Percentiles rank a stretch among this genome's conserved stretches.
Conservation (phyloP, 2,113 vertebrate genomes). For the Gobio gobio region DNA sequence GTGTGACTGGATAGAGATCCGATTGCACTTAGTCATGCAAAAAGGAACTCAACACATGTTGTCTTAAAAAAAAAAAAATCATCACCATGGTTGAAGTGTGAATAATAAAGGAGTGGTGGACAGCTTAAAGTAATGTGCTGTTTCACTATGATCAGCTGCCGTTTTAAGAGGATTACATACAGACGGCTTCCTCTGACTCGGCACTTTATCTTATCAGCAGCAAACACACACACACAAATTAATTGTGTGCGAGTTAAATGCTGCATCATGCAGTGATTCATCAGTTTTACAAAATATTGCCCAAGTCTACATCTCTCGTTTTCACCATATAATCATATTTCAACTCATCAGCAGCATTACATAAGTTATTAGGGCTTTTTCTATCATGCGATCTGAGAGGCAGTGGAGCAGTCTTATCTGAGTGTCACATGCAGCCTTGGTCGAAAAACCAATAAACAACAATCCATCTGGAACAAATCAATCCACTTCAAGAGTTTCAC, state of each 20-base stretch:
- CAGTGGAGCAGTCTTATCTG: neutral
- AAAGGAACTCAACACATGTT: neutral
- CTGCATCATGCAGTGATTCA: constrained; percentile 48
- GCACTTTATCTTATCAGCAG: constrained; percentile 28
- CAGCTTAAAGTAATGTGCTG: neutral
- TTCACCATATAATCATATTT: constrained; percentile 39
- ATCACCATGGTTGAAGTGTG: neutral
- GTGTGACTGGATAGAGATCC: neutral
- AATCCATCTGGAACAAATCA: neutral
- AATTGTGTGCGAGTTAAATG: constrained; percentile 5
- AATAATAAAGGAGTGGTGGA: neutral
- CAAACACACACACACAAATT: neutral
- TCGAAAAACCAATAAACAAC: constrained; percentile 1
- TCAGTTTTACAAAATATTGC: constrained; percentile 21
- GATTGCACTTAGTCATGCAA: neutral
- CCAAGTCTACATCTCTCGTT: neutral
- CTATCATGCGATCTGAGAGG: neutral
- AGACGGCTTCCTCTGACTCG: constrained; percentile 38
- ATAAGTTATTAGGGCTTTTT: neutral
- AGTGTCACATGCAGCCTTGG: constrained; percentile 3
- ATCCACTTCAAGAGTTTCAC: neutral
- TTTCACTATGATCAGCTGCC: constrained; percentile 7
- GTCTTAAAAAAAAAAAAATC: neutral
- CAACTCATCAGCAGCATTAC: neutral
- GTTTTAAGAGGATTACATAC: constrained; percentile 6